Conservation (phyloP, 2,888 invertebrate genomes). For the Troglohyphantes excavatus region DNA sequence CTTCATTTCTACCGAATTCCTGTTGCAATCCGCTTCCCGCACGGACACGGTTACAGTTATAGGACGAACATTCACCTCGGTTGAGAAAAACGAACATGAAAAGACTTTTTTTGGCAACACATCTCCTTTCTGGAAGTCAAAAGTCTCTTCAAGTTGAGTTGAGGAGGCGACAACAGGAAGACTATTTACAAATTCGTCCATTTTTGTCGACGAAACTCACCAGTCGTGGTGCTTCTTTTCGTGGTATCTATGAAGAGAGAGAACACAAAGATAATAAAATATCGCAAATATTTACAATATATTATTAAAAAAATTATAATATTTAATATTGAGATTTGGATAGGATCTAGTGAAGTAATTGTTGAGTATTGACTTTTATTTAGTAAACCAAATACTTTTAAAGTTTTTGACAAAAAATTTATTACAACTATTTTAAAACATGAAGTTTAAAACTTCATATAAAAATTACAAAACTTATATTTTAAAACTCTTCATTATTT, state of each 20-base stretch:
- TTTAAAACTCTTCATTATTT: too few species aligned
- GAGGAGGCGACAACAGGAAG: conserved; percentile 1
- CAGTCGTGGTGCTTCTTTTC: conserved; percentile 61
- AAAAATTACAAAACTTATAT: too few species aligned
- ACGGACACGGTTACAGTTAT: conserved; percentile 21
- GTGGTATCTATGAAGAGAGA: conserved; percentile 31
- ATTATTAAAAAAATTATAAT: too few species aligned
- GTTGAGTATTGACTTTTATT: too few species aligned
- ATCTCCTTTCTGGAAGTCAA: background rate
- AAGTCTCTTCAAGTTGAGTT: conserved; percentile 25
- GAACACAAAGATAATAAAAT: conserved; percentile 1
- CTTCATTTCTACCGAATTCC: background rate
- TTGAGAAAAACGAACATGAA: background rate
- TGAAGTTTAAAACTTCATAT: too few species aligned
- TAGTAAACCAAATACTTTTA: too few species aligned
- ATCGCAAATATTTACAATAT: too few species aligned
- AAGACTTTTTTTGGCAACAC: conserved; percentile 35
- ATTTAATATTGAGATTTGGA: too few species aligned
- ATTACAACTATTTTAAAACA: too few species aligned
- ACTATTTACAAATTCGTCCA: background rate
- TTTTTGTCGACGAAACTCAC: background rate
- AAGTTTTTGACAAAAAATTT: too few species aligned
- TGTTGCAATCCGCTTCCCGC: conserved; percentile 23
- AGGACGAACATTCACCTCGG: background rate
- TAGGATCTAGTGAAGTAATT: too few species aligned